These are phyloP conservation scores for Mormoops blainvillei DNA, from an alignment of 2,113 vertebrate species.

Conservation along the genomic window DNA sequence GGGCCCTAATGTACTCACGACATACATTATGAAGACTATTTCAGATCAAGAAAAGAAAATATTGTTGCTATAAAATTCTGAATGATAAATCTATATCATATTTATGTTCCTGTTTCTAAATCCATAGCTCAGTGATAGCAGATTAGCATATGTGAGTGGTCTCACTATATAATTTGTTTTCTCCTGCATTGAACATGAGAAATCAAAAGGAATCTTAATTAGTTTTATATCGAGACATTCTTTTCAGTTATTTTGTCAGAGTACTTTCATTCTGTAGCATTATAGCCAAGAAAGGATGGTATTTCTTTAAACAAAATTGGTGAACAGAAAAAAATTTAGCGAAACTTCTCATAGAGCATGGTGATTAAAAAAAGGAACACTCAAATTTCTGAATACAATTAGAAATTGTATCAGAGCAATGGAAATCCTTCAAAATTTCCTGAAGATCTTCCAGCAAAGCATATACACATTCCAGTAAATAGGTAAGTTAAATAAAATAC, in stretches of 20 bases:
- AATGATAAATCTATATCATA: background rate
- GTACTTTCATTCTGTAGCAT: constrained; percentile 6
- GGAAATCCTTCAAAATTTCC: constrained; percentile 60
- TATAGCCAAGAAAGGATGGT: constrained; percentile 16
- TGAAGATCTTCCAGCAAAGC: constrained; percentile 51
- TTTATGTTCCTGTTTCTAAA: constrained; percentile 24
- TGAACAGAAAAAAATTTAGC: constrained; percentile 50
- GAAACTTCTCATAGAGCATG: constrained; percentile 52
- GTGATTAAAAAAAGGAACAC: constrained; percentile 54
- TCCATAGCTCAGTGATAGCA: background rate
- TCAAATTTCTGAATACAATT: constrained; percentile 55
- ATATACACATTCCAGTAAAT: background rate
- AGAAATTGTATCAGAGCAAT: constrained; percentile 54
- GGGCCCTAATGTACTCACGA: background rate
- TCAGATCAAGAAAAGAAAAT: background rate
- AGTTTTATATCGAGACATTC: constrained; percentile 51
- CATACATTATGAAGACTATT: background rate
- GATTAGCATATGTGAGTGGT: background rate
- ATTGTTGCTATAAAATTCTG: constrained; percentile 22
- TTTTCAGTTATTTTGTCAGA: constrained; percentile 41
- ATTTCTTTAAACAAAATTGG: constrained; percentile 46
- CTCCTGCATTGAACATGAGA: constrained; percentile 18
- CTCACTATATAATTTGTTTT: constrained; percentile 38
- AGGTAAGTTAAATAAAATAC: constrained; percentile 15
- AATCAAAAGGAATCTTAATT: constrained; percentile 66